A percentile compares a stretch with the other conserved stretches of the same genome.
phyloP scores from a whole-genome alignment of 2,888 invertebrate genomes.

The Coenonympha arcania region DNA sequence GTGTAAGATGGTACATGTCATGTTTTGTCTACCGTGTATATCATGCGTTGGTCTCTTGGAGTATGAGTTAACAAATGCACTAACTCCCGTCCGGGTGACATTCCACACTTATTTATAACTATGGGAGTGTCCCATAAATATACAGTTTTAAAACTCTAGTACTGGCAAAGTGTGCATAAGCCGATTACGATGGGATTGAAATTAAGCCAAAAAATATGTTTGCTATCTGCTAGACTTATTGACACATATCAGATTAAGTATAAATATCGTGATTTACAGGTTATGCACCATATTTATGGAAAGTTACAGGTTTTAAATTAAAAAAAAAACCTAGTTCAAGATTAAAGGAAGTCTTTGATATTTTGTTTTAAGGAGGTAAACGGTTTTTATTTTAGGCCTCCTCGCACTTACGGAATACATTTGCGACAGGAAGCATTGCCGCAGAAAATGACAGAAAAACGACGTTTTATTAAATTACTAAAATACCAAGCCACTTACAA shows the following conservation, averaged over 20 bases:
- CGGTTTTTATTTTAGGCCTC: background rate
- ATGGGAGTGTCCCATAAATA: constrained; percentile 23
- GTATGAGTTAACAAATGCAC: constrained; percentile 25
- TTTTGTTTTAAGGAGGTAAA: background rate
- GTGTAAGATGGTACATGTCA: background rate
- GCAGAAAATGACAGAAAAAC: too few relatives aligned
- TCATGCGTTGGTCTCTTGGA: constrained; percentile 1
- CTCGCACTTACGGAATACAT: too few relatives aligned
- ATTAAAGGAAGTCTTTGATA: too few relatives aligned
- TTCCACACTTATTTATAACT: constrained; percentile 31
- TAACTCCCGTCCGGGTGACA: constrained; percentile 29
- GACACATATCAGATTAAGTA: background rate
- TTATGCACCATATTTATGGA: background rate
- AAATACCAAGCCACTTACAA: too few relatives aligned
- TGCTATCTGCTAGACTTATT: background rate
- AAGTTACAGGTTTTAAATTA: too few relatives aligned
- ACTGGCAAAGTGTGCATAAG: constrained; percentile 16
- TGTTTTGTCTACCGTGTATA: background rate
- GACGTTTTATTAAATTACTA: too few relatives aligned
- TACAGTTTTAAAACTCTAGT: constrained; percentile 23
- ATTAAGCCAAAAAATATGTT: constrained; percentile 9
- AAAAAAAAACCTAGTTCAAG: too few relatives aligned
- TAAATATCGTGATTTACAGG: background rate
- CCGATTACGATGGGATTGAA: constrained; percentile 9
- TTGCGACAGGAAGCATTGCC: too few relatives aligned